Conservation (phyloP, 1,140 invertebrate species). For the Stegodyphus mimosarum region DNA sequence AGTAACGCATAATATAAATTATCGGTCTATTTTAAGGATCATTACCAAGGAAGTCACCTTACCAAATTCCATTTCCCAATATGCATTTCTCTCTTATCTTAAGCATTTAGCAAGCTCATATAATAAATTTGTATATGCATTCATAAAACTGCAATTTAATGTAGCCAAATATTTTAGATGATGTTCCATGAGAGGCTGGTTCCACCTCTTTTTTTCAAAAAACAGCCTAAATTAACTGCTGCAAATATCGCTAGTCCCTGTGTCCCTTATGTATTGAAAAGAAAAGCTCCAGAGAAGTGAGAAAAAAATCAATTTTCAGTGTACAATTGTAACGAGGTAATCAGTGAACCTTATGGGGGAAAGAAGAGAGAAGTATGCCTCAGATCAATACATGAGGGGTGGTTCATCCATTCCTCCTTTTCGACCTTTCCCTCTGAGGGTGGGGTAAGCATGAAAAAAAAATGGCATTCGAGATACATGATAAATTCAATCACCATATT, state of each 20-base stretch:
- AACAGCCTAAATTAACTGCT: no score
- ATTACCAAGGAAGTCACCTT: no score
- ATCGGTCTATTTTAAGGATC: no score
- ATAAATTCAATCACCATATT: constrained; percentile 55
- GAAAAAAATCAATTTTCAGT: constrained; percentile 49
- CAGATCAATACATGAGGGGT: constrained; percentile 13
- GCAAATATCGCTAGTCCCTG: neutral
- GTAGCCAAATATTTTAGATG: no score
- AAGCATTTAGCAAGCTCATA: no score
- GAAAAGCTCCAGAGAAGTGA: neutral
- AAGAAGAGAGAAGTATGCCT: neutral
- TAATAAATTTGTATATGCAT: no score
- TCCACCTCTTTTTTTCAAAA: no score
- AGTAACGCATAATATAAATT: no score
- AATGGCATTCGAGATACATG: neutral
- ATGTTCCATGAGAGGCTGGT: no score
- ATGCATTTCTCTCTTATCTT: no score
- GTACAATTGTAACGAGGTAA: constrained; percentile 43
- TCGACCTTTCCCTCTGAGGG: neutral
- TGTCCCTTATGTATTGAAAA: neutral
- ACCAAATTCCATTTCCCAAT: no score
- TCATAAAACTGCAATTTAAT: no score
- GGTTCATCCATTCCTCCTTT: neutral
- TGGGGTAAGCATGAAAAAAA: neutral
- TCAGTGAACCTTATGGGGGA: constrained; percentile 22